Conservation (phyloP, 2,797 vertebrate genomes). For the Mastacembelus armatus region DNA sequence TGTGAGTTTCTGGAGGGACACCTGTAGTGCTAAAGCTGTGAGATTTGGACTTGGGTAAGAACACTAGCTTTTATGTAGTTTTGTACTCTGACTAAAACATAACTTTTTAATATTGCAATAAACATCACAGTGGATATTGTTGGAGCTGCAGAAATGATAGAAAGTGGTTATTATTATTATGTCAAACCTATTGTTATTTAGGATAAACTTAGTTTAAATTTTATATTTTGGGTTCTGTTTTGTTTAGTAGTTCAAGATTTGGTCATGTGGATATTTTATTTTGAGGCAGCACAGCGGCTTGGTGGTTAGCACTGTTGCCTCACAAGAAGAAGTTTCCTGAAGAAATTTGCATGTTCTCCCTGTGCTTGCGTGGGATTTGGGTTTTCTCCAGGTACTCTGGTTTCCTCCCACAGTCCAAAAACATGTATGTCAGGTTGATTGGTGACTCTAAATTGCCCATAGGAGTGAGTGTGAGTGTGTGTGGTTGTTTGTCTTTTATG, state of each 20-base stretch:
- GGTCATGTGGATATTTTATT: neutral
- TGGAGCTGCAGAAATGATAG: neutral
- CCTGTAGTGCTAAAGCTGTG: conserved; percentile 5
- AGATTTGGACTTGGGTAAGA: conserved; percentile 62
- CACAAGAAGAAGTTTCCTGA: too few species aligned
- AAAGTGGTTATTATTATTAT: neutral
- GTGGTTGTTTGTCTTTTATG: too few species aligned
- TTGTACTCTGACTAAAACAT: neutral
- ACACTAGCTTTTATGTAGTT: neutral
- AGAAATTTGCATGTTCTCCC: too few species aligned
- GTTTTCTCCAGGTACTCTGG: too few species aligned
- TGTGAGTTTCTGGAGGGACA: neutral
- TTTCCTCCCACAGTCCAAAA: too few species aligned
- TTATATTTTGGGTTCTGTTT: neutral
- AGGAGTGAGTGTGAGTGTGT: too few species aligned
- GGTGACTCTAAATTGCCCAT: too few species aligned
- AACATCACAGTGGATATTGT: neutral
- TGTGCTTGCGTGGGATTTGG: too few species aligned
- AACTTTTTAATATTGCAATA: too few species aligned
- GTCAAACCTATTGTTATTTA: neutral
- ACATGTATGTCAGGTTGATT: too few species aligned
- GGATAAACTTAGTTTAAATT: neutral
- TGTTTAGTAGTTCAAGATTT: neutral
- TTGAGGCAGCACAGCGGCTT: too few species aligned
- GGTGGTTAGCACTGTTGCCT: too few species aligned